Evolutionary conservation across 2,888 invertebrate genomes (phyloP).

Genomic region (Pyrocoelia pectoralis): DNA sequence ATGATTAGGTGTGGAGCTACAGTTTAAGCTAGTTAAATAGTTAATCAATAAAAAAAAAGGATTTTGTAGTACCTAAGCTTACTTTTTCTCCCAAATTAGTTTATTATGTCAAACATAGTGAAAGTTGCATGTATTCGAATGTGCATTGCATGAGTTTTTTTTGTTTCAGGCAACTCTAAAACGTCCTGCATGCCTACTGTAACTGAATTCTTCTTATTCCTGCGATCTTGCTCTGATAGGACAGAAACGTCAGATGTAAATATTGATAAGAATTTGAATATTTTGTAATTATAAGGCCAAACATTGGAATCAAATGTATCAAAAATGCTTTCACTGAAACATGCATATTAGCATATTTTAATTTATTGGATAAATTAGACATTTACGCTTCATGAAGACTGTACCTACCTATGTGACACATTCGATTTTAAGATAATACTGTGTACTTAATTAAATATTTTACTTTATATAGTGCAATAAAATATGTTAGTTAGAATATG

Average conservation of each 20-base stretch:
- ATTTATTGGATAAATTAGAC: too few relatives aligned
- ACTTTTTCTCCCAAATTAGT: not conserved
- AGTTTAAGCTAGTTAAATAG: too few relatives aligned
- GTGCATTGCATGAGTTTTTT: constrained; percentile 32
- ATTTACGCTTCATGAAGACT: too few relatives aligned
- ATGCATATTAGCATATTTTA: too few relatives aligned
- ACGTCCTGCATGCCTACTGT: constrained; percentile 69
- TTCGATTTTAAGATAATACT: too few relatives aligned
- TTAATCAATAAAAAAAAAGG: too few relatives aligned
- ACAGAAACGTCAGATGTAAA: not conserved
- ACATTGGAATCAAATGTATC: not conserved
- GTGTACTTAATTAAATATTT: too few relatives aligned
- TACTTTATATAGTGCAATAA: too few relatives aligned
- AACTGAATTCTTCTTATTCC: constrained; percentile 53
- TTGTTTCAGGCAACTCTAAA: constrained; percentile 58
- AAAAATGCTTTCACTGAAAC: not conserved
- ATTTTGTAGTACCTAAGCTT: too few relatives aligned
- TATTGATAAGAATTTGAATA: not conserved
- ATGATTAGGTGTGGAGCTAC: too few relatives aligned
- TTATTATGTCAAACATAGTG: not conserved
- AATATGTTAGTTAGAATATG: too few relatives aligned
- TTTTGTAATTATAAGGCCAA: not conserved
- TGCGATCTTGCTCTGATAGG: constrained; percentile 23
- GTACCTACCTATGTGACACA: too few relatives aligned
- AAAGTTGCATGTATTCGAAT: constrained; percentile 18